These are phyloP conservation scores for Penelope pileata DNA, from an alignment of 2,113 vertebrate species.

Conservation along the genomic window DNA sequence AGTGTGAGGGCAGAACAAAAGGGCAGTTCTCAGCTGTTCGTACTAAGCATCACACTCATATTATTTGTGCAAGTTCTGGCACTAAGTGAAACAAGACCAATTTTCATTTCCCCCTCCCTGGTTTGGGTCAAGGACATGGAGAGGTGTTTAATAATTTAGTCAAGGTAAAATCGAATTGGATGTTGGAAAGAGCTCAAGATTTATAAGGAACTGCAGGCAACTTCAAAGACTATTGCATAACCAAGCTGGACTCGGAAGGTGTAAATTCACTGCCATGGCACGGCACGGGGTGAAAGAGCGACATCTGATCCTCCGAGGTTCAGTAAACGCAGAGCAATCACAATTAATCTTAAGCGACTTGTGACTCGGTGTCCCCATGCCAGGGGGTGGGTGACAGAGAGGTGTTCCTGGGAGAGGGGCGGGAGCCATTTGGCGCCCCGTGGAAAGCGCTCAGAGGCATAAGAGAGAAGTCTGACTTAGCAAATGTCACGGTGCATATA, in stretches of 20 bases:
- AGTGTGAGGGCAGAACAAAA: neutral
- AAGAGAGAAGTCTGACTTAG: constrained; percentile 43
- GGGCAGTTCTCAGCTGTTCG: neutral
- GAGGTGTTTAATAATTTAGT: neutral
- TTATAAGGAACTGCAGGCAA: neutral
- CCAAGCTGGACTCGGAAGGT: neutral
- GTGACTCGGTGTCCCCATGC: neutral
- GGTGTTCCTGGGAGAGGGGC: constrained; percentile 17
- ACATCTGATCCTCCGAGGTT: neutral
- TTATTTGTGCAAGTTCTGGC: neutral
- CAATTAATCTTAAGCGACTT: constrained; percentile 49
- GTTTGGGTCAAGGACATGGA: neutral
- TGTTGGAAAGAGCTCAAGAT: neutral
- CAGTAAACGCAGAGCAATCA: neutral
- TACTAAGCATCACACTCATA: neutral
- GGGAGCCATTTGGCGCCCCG: neutral
- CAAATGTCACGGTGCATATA: constrained; percentile 52
- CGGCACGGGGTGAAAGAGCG: neutral
- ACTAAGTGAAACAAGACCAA: neutral
- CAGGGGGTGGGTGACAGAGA: neutral
- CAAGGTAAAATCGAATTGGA: neutral
- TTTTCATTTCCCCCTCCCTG: neutral
- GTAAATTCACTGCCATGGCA: neutral
- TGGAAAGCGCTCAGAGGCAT: neutral
- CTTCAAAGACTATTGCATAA: neutral